Evolutionary conservation across 2,888 invertebrate genomes (phyloP), one percentile per base, ranked within the genome.

Genomic region (Drosophila colorata): DNA sequence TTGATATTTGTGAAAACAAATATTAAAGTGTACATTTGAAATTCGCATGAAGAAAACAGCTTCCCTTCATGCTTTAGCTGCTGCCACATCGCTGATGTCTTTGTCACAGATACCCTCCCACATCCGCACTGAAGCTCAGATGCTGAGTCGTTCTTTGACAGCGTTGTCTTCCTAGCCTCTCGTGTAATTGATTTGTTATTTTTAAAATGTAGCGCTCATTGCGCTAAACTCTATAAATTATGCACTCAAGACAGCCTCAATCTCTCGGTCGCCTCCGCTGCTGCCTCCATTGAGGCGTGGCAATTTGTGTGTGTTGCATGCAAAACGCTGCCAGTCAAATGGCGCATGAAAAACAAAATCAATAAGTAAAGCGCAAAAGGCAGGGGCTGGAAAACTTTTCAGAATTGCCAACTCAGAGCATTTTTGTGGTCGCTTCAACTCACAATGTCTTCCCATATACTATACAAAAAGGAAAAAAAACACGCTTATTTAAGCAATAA

Each of bases 401-500:
- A 77, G 48, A 82, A 78, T 49, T 75, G 82, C 86, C 75, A 82
- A 71, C 80, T 82, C 82, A 82, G 80, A 65, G 58, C 44, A 68
- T 74, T 84, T 78, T 67, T 81, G 85, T 74, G 85, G 81, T 81
- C 74, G 81, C 74, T 77, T 77, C 82, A 84, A 69, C 81, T 69
- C 85, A 84, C 81, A 74, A 48, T 64, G 57, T 59, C 65, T 66
- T 18, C 46, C 35, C 23, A 20, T 51, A n/a, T 23, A 20, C 16
- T 38, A 40, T 8, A 49, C 6, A 16, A 20, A 37, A 23, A 38
- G 16, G 2, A 20, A 37, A 40, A 33, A 35, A 77, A 86, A 74
- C 86, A 84, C 84, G 83, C 87, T 84, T 84, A 83, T 84, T 84
- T 84, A 83, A 86, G 83, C 83, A 84, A 84, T 86, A 85, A 85